A percentile compares a stretch with the other conserved stretches of the same genome.
These are phyloP conservation scores for Sycobia sp. DNA, from an alignment of 1,140 invertebrate species.

Conservation along the genomic window DNA sequence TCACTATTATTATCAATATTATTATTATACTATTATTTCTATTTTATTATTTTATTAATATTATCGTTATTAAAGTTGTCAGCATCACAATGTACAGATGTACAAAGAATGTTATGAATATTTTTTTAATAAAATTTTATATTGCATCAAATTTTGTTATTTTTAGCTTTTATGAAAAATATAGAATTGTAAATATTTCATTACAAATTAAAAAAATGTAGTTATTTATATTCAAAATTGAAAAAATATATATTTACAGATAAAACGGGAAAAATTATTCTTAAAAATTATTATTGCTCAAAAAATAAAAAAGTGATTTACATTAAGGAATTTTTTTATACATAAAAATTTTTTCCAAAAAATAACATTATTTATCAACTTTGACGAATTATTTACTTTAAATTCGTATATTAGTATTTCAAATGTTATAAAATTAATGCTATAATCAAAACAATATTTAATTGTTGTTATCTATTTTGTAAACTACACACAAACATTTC, in stretches of 20 bases:
- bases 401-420: too few relatives aligned
- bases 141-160: slow-evolving; percentile 24
- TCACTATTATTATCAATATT: slow-evolving; percentile 24
- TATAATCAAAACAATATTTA: too few relatives aligned
- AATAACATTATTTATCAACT: too few relatives aligned
- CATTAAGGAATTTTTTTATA: too few relatives aligned
- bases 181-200: background rate
- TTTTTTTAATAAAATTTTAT: slow-evolving; percentile 38
- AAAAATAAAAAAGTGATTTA: too few relatives aligned
- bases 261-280: too few relatives aligned
- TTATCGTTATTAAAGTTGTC: slow-evolving; percentile 32
- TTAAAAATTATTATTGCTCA: too few relatives aligned
- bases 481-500: too few relatives aligned
- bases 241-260: background rate
- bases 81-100: slow-evolving; percentile 31
- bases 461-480: too few relatives aligned
- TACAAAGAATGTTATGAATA: slow-evolving; percentile 33
- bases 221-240: background rate
- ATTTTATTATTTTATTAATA: slow-evolving; percentile 34
- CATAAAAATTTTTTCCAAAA: too few relatives aligned
- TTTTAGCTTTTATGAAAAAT: background rate
- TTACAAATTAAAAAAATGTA: background rate
- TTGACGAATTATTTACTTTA: too few relatives aligned
- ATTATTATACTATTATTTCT: slow-evolving; percentile 29
- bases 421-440: too few relatives aligned